These are phyloP conservation scores for Drosophila rellima DNA, from an alignment of 2,888 invertebrate genomes.

Conservation along the genomic window DNA sequence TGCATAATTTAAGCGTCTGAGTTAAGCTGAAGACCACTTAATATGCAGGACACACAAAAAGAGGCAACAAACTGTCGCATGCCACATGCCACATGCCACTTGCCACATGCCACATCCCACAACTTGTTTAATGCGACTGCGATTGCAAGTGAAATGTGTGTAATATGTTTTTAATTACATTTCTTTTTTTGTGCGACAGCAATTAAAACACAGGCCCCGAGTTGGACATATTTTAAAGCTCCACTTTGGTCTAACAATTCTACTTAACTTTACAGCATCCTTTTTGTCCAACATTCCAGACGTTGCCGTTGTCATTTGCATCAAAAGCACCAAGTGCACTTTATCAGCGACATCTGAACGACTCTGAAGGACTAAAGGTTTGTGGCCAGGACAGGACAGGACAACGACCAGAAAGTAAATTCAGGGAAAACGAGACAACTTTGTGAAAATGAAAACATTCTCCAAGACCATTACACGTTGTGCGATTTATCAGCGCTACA, in stretches of 20 bases:
- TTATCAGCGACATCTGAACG: conserved; percentile 61
- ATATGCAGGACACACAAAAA: conserved; percentile 53
- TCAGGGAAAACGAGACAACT: neutral
- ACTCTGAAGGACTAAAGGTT: conserved; percentile 4
- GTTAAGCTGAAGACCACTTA: conserved; percentile 42
- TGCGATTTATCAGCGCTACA: conserved; percentile 80
- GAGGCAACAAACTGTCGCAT: conserved; percentile 6
- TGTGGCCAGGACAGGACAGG: conserved; percentile 2
- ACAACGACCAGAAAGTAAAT: conserved; percentile 5
- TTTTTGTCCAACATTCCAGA: conserved; percentile 19
- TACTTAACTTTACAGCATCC: conserved; percentile 4
- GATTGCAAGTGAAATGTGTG: conserved; percentile 45
- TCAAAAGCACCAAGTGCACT: conserved; percentile 74
- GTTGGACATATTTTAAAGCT: conserved; percentile 46
- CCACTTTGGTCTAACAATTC: neutral
- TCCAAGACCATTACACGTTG: conserved; percentile 10
- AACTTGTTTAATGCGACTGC: conserved; percentile 10
- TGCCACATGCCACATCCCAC: neutral
- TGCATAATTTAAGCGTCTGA: conserved; percentile 53
- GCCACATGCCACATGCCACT: neutral
- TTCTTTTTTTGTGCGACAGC: conserved; percentile 24
- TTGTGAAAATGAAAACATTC: conserved; percentile 16
- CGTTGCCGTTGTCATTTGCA: conserved; percentile 64
- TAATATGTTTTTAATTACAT: conserved; percentile 74
- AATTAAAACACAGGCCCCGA: conserved; percentile 17